Conservation (phyloP, 2,113 vertebrate species). For the Oostethus manadensis region DNA sequence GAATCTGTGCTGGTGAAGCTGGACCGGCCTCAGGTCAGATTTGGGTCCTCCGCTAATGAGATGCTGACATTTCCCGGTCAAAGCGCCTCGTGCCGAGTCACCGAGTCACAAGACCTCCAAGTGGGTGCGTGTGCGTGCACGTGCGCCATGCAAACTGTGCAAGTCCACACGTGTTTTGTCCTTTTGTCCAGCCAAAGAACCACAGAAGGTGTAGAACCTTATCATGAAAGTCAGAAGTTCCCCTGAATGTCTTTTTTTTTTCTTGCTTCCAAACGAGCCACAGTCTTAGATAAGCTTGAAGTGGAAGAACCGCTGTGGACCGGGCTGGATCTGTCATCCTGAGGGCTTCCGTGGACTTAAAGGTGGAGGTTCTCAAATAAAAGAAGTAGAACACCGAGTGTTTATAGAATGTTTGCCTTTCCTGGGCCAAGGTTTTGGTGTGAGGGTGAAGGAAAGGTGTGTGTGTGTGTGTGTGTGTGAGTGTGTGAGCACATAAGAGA, state of each 20-base stretch:
- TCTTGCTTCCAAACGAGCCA: slow-evolving; percentile 54
- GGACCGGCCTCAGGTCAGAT: slow-evolving; percentile 7
- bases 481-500: slow-evolving; percentile 36
- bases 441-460: slow-evolving; percentile 33
- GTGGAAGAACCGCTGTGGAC: slow-evolving; percentile 22
- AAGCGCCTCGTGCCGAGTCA: neutral
- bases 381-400: too few species aligned
- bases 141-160: too few species aligned
- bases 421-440: slow-evolving; percentile 57
- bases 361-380: too few species aligned
- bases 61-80: slow-evolving; percentile 28
- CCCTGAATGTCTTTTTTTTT: slow-evolving; percentile 49
- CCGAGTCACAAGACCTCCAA: neutral
- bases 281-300: slow-evolving; percentile 58
- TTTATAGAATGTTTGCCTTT: too few species aligned
- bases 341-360: neutral
- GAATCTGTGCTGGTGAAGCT: too few species aligned
- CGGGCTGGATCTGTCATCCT: slow-evolving; percentile 6
- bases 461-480: too few species aligned
- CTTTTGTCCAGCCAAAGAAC: too few species aligned
- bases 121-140: neutral
- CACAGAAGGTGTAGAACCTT: neutral
- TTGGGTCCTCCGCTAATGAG: slow-evolving; percentile 7
- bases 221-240: slow-evolving; percentile 1
- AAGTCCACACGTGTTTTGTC: too few species aligned